phyloP scores from a whole-genome alignment of 2,797 vertebrate genomes.

The Percopsis omiscomaycus region DNA sequence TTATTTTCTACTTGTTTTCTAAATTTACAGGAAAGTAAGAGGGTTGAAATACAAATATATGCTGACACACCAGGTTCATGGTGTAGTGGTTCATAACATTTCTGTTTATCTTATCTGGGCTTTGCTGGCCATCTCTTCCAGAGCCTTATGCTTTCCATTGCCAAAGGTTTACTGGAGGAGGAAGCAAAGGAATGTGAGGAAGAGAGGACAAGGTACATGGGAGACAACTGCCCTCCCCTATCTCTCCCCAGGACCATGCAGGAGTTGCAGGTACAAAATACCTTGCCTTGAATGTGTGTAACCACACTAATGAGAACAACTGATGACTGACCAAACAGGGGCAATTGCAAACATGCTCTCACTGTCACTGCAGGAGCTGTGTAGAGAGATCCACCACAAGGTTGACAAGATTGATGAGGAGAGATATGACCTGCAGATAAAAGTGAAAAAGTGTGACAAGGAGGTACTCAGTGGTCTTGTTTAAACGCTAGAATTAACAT shows the following conservation, averaged over 20 bases:
- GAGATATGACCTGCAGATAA: constrained; percentile 88
- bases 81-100: too few relatives aligned
- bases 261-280: constrained; percentile 83
- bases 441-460: constrained; percentile 84
- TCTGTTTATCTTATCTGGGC: too few relatives aligned
- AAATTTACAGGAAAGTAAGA: too few relatives aligned
- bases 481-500: neutral
- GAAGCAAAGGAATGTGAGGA: constrained; percentile 78
- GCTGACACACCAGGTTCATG: too few relatives aligned
- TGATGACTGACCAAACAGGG: too few relatives aligned
- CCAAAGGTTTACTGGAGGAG: constrained; percentile 85
- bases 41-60: too few relatives aligned
- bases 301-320: neutral
- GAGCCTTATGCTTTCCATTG: constrained; percentile 96
- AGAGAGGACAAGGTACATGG: constrained; percentile 84
- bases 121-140: constrained; percentile 50
- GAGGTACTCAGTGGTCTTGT: constrained; percentile 78
- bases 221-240: constrained; percentile 82
- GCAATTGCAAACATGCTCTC: too few relatives aligned
- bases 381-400: constrained; percentile 87
- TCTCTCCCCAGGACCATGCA: constrained; percentile 81
- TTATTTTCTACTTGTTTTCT: too few relatives aligned
- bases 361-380: constrained; percentile 80
- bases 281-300: neutral
- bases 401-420: constrained; percentile 89